Percentiles rank a stretch among this genome's conserved stretches.
These are phyloP conservation scores for Muscicapa adusta DNA, from an alignment of 2,113 vertebrate genomes.

Conservation along the genomic window DNA sequence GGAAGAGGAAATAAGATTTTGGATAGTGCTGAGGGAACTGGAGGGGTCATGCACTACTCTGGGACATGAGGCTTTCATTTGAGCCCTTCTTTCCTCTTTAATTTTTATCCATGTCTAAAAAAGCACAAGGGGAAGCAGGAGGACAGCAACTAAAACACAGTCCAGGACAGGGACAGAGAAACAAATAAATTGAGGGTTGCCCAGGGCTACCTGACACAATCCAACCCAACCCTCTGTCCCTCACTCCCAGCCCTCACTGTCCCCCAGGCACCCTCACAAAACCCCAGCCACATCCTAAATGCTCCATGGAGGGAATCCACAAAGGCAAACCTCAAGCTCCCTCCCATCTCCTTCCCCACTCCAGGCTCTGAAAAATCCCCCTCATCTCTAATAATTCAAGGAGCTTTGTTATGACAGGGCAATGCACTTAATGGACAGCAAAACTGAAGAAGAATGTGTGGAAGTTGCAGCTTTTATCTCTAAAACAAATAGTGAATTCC, in stretches of 20 bases:
- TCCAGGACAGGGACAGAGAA: neutral
- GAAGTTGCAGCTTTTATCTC: conserved; percentile 78
- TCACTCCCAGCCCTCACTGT: neutral
- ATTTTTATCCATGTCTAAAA: neutral
- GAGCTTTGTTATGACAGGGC: conserved; percentile 44
- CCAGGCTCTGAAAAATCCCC: fast-evolving
- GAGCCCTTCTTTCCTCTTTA: neutral
- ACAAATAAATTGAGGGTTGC: neutral
- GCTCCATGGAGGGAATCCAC: neutral
- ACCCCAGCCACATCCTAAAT: neutral
- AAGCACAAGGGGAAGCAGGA: neutral
- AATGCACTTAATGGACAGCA: conserved; percentile 60
- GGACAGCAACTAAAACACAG: neutral
- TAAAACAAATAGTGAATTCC: conserved; percentile 82
- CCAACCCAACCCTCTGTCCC: neutral
- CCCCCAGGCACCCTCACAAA: neutral
- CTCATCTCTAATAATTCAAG: conserved; percentile 13
- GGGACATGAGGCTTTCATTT: neutral
- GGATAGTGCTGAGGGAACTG: neutral
- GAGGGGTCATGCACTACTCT: neutral
- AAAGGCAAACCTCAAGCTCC: neutral
- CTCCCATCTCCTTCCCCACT: neutral
- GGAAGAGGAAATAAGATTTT: neutral
- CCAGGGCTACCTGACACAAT: neutral
- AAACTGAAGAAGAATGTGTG: conserved; percentile 77